These are phyloP conservation scores for Chrysogorgia sp. DNA, from an alignment of 92 coral and sea anemone genomes.

Conservation along the genomic window DNA sequence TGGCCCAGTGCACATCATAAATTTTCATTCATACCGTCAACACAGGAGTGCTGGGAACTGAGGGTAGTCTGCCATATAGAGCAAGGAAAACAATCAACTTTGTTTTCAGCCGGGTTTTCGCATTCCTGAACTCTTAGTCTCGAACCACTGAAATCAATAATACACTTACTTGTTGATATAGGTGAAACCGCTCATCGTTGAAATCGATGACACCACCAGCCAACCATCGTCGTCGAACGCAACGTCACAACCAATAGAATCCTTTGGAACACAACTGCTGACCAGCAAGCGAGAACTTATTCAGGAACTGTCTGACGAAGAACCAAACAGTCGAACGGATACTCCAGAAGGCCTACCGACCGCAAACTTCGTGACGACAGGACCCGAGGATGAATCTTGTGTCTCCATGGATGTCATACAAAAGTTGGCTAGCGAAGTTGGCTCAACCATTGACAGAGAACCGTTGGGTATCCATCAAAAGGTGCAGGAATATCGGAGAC, in stretches of 20 bases:
- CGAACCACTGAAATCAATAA: slow-evolving; percentile 50
- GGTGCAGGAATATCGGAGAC: slow-evolving; percentile 59
- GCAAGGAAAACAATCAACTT: no score
- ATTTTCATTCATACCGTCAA: no score
- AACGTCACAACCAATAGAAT: slow-evolving; percentile 20
- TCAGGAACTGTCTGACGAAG: slow-evolving; percentile 20
- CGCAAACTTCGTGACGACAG: background rate
- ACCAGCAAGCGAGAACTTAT: slow-evolving; percentile 19
- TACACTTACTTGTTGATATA: background rate
- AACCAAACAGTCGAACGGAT: background rate
- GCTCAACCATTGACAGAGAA: slow-evolving; percentile 82
- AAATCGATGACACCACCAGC: slow-evolving; percentile 20
- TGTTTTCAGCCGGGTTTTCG: no score
- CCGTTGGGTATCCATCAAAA: slow-evolving; percentile 76
- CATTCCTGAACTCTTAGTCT: background rate
- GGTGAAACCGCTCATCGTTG: slow-evolving; percentile 62
- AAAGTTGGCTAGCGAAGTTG: slow-evolving; percentile 78
- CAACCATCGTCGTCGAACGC: background rate
- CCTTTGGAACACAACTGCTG: background rate
- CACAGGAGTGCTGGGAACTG: no score
- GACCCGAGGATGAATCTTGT: slow-evolving; percentile 25
- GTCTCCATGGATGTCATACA: slow-evolving; percentile 67
- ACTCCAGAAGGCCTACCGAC: background rate
- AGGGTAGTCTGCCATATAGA: no score
- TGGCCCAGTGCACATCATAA: no score